phyloP scores from a whole-genome alignment of 2,797 vertebrate genomes.

The Sebastes trivittatus region DNA sequence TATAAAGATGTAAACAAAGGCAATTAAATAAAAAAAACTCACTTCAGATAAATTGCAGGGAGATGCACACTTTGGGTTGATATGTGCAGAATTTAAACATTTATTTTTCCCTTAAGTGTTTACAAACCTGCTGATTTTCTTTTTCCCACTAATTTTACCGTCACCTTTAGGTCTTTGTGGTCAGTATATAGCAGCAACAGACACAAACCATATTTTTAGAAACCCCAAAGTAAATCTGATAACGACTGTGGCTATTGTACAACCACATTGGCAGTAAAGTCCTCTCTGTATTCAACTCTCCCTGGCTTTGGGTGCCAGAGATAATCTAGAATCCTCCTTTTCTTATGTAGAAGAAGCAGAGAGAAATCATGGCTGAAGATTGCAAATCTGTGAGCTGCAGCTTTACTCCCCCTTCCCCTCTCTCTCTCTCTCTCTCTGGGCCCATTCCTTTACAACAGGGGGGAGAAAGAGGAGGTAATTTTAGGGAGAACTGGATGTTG shows the following conservation, averaged over 20 bases:
- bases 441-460: conserved; percentile 27
- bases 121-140: background rate
- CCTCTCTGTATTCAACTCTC: conserved; percentile 72
- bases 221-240: conserved; percentile 69
- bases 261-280: conserved; percentile 64
- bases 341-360: conserved; percentile 77
- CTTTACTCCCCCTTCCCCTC: conserved; percentile 38
- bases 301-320: conserved; percentile 73
- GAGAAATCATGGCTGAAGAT: conserved; percentile 70
- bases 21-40: background rate
- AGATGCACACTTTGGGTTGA: background rate
- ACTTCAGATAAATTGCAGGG: background rate
- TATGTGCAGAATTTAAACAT: background rate
- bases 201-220: conserved; percentile 25
- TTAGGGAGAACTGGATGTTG: conserved; percentile 14
- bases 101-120: background rate
- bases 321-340: conserved; percentile 84
- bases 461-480: conserved; percentile 9
- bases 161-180: conserved; percentile 46
- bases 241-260: conserved; percentile 65
- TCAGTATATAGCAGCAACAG: background rate
- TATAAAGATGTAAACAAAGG: background rate
- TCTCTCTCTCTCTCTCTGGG: conserved; percentile 16
- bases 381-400: conserved; percentile 74
- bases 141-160: background rate